Conservation (phyloP, 1,140 invertebrate species). For the Cyclina sinensis region DNA sequence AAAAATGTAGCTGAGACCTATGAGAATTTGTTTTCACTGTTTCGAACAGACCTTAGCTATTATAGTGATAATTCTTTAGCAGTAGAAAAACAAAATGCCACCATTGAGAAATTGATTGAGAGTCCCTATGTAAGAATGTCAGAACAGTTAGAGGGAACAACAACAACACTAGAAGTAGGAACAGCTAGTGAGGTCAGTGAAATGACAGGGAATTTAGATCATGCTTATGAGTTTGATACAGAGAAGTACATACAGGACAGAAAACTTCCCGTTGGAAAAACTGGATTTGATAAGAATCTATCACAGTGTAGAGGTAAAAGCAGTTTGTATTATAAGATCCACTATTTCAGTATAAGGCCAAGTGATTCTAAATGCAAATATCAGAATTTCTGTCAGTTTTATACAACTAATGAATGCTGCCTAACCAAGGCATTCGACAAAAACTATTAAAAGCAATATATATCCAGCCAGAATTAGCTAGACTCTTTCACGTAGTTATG, state of each 20-base stretch:
- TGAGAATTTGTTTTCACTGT: not conserved
- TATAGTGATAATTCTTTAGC: not conserved
- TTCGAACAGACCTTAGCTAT: not conserved
- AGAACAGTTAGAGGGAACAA: not conserved
- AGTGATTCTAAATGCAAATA: too few species aligned
- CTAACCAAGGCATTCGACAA: too few species aligned
- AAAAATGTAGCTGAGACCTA: not conserved
- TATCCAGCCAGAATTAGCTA: too few species aligned
- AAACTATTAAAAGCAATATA: too few species aligned
- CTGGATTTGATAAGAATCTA: constrained; percentile 53
- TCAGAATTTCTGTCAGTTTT: too few species aligned
- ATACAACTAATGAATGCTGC: too few species aligned
- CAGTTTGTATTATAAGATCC: too few species aligned
- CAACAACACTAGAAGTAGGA: not conserved
- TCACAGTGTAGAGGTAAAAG: constrained; percentile 33
- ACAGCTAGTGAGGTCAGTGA: not conserved
- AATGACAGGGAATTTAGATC: not conserved
- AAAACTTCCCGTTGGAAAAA: constrained; percentile 31
- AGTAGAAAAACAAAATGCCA: not conserved
- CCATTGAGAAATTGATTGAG: not conserved
- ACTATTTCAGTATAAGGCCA: too few species aligned
- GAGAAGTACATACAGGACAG: constrained; percentile 32
- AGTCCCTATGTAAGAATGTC: not conserved
- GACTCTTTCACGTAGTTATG: too few species aligned
- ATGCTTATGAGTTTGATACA: constrained; percentile 20